Evolutionary conservation across 2,888 invertebrate species (phyloP).

Genomic region (Polyploca ridens): DNA sequence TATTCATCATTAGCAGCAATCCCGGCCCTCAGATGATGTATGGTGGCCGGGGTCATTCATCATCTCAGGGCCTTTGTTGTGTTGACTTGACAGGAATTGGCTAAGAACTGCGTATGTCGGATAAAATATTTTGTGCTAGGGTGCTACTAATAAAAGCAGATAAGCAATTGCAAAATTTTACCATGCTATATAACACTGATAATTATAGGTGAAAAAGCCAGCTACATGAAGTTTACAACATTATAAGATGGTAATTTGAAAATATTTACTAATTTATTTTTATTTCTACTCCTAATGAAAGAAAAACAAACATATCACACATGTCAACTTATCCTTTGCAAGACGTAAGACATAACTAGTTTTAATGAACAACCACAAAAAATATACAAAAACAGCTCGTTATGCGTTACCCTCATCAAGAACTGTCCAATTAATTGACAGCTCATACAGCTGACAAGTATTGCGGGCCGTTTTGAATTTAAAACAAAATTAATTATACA

Average conservation of each 20-base stretch:
- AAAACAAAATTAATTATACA: conserved; percentile 82
- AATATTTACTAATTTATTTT: neutral
- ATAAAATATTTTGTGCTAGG: neutral
- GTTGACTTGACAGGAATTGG: conserved; percentile 9
- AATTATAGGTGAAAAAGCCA: too few species aligned
- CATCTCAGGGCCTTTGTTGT: conserved; percentile 50
- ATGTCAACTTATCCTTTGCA: conserved; percentile 63
- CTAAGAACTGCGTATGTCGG: too few species aligned
- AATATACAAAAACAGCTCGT: conserved; percentile 64
- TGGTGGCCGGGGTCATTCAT: conserved; percentile 53
- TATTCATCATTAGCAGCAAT: conserved; percentile 69
- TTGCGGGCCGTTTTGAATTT: conserved; percentile 72
- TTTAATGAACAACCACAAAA: conserved; percentile 64
- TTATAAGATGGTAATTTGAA: too few species aligned
- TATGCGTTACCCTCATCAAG: conserved; percentile 75
- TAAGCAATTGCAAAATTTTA: too few species aligned
- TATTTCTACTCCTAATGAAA: conserved; percentile 34
- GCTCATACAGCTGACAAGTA: conserved; percentile 68
- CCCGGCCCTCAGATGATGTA: conserved; percentile 52
- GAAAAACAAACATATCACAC: conserved; percentile 56
- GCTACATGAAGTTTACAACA: too few species aligned
- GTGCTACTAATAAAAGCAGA: too few species aligned
- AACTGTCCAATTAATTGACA: conserved; percentile 81
- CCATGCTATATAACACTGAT: too few species aligned
- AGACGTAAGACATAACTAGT: conserved; percentile 52